Evolutionary conservation across 92 coral and sea anemone species (phyloP).

Genomic region (Heteractis magnifica): DNA sequence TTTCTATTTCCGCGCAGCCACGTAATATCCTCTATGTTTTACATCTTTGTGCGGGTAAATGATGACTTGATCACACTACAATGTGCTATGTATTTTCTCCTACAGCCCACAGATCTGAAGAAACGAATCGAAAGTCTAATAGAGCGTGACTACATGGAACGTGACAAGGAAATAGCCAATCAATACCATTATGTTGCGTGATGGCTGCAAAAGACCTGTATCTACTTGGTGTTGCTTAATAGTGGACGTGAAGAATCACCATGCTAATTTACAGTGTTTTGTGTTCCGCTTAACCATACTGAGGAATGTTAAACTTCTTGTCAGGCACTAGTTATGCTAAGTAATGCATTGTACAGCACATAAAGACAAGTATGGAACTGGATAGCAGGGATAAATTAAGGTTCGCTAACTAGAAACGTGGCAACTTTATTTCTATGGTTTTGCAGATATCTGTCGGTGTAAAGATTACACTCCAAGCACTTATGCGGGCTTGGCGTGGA

Average conservation of each 20-base stretch:
- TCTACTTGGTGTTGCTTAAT: neutral
- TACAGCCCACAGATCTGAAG: slow-evolving; percentile 95
- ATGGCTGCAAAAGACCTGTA: neutral
- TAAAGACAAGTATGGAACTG: neutral
- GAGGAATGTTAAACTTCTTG: neutral
- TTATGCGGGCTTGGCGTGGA: too few species aligned
- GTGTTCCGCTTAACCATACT: neutral
- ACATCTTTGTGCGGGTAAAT: too few species aligned
- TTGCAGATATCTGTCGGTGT: neutral
- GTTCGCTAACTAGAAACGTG: neutral
- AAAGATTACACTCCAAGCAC: neutral
- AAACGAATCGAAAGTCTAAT: slow-evolving; percentile 98
- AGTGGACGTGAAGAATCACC: neutral
- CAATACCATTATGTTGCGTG: slow-evolving; percentile 98
- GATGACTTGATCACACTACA: neutral
- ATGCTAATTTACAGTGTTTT: slow-evolving; percentile 7
- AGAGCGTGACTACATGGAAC: slow-evolving; percentile 97
- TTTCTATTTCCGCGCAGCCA: too few species aligned
- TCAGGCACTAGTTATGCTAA: neutral
- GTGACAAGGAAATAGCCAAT: slow-evolving; percentile 93
- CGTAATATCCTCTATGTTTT: too few species aligned
- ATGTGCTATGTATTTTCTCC: neutral
- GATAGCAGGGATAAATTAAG: too few species aligned
- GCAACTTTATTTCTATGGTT: neutral
- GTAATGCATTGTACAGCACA: neutral